Evolutionary conservation across 2,797 vertebrate genomes (phyloP).

Genomic region (Cossypha heuglini): DNA sequence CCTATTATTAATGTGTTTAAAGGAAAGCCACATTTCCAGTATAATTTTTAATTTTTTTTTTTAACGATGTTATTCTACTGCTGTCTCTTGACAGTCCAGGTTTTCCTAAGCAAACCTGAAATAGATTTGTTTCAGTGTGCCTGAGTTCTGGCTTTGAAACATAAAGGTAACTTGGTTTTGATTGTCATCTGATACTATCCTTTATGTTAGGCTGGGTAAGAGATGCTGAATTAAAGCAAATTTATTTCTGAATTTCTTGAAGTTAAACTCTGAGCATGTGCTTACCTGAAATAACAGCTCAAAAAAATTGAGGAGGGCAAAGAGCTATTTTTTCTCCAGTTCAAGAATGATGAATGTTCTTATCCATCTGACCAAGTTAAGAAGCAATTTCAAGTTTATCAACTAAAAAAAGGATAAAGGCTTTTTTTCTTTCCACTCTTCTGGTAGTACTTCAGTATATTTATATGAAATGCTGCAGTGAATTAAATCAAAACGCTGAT

Average conservation of each 20-base stretch:
- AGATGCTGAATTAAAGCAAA: slow-evolving; percentile 1
- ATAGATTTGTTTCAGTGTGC: not conserved
- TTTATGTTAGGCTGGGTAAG: not conserved
- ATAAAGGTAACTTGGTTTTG: not conserved
- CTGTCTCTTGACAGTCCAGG: not conserved
- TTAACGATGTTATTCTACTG: not conserved
- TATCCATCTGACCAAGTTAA: slow-evolving; percentile 21
- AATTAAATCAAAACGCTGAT: slow-evolving; percentile 91
- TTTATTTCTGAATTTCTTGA: slow-evolving; percentile 13
- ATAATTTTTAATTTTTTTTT: not conserved
- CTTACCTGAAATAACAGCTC: slow-evolving; percentile 4
- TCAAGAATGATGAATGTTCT: not conserved
- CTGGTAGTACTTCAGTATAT: slow-evolving; percentile 15
- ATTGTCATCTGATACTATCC: not conserved
- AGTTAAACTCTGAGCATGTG: not conserved
- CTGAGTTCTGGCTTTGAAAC: not conserved
- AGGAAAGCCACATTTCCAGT: not conserved
- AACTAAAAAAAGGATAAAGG: slow-evolving; percentile 23
- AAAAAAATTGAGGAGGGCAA: not conserved
- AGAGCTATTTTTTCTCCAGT: not conserved
- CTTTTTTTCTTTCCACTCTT: not conserved
- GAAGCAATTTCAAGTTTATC: slow-evolving; percentile 36
- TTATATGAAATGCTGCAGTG: slow-evolving; percentile 44
- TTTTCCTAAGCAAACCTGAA: not conserved
- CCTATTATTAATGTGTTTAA: not conserved